Evolutionary conservation across 2,888 invertebrate species (phyloP).

Genomic region (Spodoptera littoralis): DNA sequence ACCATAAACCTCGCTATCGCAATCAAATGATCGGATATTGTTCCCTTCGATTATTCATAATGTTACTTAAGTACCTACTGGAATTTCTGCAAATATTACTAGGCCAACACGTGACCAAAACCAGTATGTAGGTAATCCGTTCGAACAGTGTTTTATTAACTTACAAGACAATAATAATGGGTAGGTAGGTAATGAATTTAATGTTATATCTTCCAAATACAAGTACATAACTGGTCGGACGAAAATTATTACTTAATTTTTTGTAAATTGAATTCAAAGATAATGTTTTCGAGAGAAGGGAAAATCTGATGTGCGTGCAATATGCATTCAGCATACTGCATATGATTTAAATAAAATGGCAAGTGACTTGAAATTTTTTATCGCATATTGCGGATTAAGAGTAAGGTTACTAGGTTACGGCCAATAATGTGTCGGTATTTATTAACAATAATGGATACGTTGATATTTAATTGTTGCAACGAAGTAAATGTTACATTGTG

Average conservation of each 20-base stretch:
- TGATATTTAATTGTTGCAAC: conserved; percentile 13
- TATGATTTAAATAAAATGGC: conserved; percentile 10
- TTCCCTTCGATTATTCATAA: conserved; percentile 48
- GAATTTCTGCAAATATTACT: conserved; percentile 30
- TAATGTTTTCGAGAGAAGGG: too few relatives aligned
- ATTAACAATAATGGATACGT: conserved; percentile 33
- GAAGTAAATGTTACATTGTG: conserved; percentile 52
- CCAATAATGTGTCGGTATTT: conserved; percentile 45
- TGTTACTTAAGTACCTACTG: conserved; percentile 23
- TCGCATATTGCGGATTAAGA: conserved; percentile 69
- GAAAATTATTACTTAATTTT: too few relatives aligned
- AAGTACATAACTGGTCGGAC: too few relatives aligned
- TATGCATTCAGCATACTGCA: too few relatives aligned
- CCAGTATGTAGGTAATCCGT: not conserved
- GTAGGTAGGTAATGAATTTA: not conserved
- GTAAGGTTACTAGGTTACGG: conserved; percentile 77
- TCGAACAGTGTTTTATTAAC: not conserved
- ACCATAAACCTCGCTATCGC: conserved; percentile 56
- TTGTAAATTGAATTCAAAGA: too few relatives aligned
- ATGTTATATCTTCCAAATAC: too few relatives aligned
- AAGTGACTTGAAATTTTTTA: conserved; percentile 54
- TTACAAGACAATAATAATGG: not conserved
- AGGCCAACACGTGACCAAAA: conserved; percentile 10
- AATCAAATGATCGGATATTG: conserved; percentile 55
- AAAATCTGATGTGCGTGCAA: too few relatives aligned